Base-by-base conservation (phyloP, 1,140 invertebrate species). In the Drosophila miranda region DNA sequence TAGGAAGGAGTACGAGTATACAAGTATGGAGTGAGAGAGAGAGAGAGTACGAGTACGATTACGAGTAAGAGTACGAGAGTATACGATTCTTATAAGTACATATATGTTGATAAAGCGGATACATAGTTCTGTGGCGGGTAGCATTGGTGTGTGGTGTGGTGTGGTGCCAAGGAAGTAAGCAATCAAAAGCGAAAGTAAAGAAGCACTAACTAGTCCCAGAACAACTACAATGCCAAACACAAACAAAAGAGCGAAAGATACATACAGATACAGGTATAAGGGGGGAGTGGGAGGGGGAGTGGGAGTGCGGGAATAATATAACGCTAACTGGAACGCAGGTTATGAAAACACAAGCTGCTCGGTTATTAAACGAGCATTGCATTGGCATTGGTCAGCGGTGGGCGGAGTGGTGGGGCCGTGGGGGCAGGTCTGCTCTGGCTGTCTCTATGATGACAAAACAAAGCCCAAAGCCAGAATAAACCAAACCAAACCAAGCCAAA, bases 291-390 rank as follows among this genome's bases (percentile, higher is more conserved):
- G 41, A 28, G 9, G 38, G 41, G 30, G 41, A 6, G 16, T 16
- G 48, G 16, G 8, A 43, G 53, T 48, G 9, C 14, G 49, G 44
- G 26, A 19, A 44, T 42, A 52, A 44, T 41, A 54, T 42, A 21
- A 63, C 66, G 58, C 67, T 73, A 83, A 75, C 70, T 72, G 74
- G 72, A 67, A 59, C 63, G 77, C 81, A 63, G 80, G 80, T 86
- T 84, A 81, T 82, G 79, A 83, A 82, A 82, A 82, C 75, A 75
- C 73, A 83, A 38, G 75, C 71, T 75, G 79, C 64, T 70, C 64
- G 75, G 59, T 81, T 81, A 82, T 82, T 83, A 82, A 83, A 71
- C 79, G 75, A 75, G 59, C 55, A 49, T 51, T 16, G 34, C 34
- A 38, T 13, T 38, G 34, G 34, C 34, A 13, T 13, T 38, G 34